Percentiles rank a stretch among this genome's conserved stretches.
Conservation (phyloP, 2,113 vertebrate species). For the Irena cyanogastra region DNA sequence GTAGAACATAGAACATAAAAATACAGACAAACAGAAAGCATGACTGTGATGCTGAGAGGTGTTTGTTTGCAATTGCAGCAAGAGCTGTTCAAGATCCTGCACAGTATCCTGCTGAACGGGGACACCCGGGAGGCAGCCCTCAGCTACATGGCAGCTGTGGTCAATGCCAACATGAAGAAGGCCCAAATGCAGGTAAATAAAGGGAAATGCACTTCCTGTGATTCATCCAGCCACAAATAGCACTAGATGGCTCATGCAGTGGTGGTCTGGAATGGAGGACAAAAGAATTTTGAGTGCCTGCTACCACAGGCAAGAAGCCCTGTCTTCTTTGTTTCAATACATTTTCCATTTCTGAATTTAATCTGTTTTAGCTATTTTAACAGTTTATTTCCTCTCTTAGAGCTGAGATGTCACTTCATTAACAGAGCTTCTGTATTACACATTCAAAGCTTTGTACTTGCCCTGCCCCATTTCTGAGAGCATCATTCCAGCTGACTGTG, state of each 20-base stretch:
- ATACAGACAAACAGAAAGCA: not conserved
- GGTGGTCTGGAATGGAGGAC: not conserved
- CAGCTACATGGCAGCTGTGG: conserved; percentile 91
- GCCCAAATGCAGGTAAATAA: conserved; percentile 92
- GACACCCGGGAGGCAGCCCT: conserved; percentile 94
- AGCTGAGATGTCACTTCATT: not conserved
- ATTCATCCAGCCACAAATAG: not conserved
- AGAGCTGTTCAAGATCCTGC: conserved; percentile 95
- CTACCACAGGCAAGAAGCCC: not conserved
- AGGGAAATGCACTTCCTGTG: not conserved
- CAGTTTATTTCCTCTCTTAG: not conserved
- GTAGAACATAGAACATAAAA: not conserved
- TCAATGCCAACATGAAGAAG: conserved; percentile 97
- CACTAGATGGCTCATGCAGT: not conserved
- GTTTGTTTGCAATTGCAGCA: conserved; percentile 73
- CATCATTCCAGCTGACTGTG: fast-evolving
- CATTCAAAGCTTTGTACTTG: not conserved
- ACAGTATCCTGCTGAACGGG: conserved; percentile 91
- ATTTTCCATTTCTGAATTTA: not conserved
- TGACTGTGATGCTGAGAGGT: not conserved
- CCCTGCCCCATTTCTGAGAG: not conserved
- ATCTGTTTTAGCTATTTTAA: not conserved
- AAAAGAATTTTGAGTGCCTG: not conserved
- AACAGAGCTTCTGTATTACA: not conserved
- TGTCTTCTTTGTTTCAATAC: not conserved